phyloP scores from a whole-genome alignment of 1,140 invertebrate species.

The Drosophila kurseongensis region DNA sequence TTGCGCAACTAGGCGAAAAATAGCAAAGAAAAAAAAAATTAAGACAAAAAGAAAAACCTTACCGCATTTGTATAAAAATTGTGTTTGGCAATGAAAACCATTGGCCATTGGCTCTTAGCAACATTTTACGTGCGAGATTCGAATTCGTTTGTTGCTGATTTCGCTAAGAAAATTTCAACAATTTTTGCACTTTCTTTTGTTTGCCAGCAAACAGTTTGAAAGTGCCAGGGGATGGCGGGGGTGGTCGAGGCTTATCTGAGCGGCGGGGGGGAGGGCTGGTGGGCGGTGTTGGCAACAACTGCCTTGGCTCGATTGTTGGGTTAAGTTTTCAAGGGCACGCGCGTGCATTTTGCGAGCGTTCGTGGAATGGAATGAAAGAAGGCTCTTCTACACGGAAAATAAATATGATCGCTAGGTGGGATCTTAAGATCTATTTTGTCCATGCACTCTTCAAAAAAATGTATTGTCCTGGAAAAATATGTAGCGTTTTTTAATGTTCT shows the following conservation, averaged over 20 bases:
- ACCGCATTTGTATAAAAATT: constrained; percentile 65
- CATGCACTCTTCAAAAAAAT: background rate
- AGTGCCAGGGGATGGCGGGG: constrained; percentile 19
- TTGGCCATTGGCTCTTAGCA: constrained; percentile 59
- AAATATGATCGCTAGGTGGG: background rate
- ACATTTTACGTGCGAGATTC: constrained; percentile 66
- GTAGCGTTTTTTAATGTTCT: too few species aligned
- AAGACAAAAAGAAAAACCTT: constrained; percentile 35
- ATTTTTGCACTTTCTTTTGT: constrained; percentile 83
- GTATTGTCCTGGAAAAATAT: too few species aligned
- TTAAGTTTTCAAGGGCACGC: constrained; percentile 83
- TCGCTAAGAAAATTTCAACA: constrained; percentile 72
- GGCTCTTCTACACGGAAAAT: background rate
- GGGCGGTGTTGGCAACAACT: constrained; percentile 53
- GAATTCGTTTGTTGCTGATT: constrained; percentile 54
- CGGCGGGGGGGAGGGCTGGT: background rate
- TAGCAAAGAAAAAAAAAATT: constrained; percentile 25
- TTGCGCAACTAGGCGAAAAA: constrained; percentile 69
- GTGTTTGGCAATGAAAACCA: constrained; percentile 74
- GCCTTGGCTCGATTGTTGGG: constrained; percentile 48
- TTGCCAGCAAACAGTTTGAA: constrained; percentile 72
- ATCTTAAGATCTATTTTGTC: background rate
- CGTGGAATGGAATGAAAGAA: background rate
- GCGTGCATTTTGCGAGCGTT: constrained; percentile 35
- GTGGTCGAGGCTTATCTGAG: background rate